phyloP scores from a whole-genome alignment of 2,888 invertebrate genomes.

The Adineta ricciae region DNA sequence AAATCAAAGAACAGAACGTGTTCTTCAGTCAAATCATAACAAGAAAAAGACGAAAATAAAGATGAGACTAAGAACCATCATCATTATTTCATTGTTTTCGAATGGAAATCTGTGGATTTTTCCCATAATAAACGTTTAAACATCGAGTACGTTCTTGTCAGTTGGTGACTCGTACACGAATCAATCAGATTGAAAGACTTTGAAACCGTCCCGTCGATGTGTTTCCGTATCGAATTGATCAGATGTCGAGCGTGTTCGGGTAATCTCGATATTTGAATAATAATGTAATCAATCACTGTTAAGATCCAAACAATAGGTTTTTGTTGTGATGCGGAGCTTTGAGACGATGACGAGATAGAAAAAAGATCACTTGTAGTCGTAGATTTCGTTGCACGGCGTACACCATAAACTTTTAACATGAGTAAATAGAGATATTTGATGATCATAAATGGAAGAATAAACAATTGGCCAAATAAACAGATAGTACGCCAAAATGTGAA shows the following conservation, averaged over 20 bases:
- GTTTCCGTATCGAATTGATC: background rate
- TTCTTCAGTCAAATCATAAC: background rate
- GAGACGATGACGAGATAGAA: background rate
- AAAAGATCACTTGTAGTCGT: background rate
- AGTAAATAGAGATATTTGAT: background rate
- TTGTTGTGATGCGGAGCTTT: background rate
- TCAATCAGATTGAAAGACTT: background rate
- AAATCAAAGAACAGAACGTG: background rate
- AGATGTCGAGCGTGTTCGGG: background rate
- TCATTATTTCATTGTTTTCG: background rate
- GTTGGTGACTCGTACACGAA: background rate
- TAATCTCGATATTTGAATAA: background rate
- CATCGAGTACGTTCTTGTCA: background rate
- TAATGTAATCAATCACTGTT: background rate
- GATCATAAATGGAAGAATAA: background rate
- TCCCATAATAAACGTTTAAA: background rate
- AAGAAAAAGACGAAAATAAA: background rate
- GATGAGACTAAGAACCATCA: background rate
- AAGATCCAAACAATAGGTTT: background rate
- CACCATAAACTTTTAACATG: background rate
- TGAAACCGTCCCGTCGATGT: background rate
- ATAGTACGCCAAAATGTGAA: background rate
- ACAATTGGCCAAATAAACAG: background rate
- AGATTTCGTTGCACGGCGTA: background rate
- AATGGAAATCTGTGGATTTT: background rate